Evolutionary conservation across 1,140 invertebrate species (phyloP), one percentile per base, ranked within the genome.

Genomic region (Callitettix versicolor): DNA sequence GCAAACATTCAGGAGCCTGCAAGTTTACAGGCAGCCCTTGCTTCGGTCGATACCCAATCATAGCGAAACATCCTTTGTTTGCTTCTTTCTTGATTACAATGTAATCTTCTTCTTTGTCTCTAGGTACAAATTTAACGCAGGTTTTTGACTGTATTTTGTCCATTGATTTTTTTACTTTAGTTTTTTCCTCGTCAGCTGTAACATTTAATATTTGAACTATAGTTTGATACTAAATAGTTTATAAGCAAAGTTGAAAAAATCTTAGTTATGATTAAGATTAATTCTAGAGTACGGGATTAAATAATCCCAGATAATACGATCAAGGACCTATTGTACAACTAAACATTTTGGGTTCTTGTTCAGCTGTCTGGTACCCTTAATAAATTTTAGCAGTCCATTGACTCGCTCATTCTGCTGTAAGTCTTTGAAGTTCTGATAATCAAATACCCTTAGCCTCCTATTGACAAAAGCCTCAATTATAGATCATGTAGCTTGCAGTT

Each of bases 81-180:
- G 42, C 38, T n/a, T 54, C 47, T 9, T 58, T 56, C 1, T 47
- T 53, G 7, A 65, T 62, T 15, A 44, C 40, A 36, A 75, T 63
- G 59, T 70, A 73, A 52, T 73, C 68, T 30, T 41, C 56, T 53
- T 72, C 60, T 12, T 60, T 58, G 1, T 64, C 67, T 30, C 66
- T 58, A n/a, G 65, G 65, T 6, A 62, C 60, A 58, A 73, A 75
- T 22, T 60, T 60, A 30, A 76, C 63, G 53, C 73, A 76, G 2
- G 71, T 71, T 38, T 66, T 57, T 33, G 56, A 58, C 38, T 64
- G 57, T 0, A 64, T 42, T 6, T 34, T n/a, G 22, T 47, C 40
- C 63, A 64, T 64, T 18, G 55, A 58, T 41, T 49, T 50, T 47
- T 48, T 21, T 2, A 63, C 58, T 38, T 49, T 56, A 11, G 24